Percentiles rank a stretch among this genome's conserved stretches.
Evolutionary conservation across 30 jellyfish, hydroid and myxozoan genomes (phyloP).

Genomic region (Chironex yamaguchii): DNA sequence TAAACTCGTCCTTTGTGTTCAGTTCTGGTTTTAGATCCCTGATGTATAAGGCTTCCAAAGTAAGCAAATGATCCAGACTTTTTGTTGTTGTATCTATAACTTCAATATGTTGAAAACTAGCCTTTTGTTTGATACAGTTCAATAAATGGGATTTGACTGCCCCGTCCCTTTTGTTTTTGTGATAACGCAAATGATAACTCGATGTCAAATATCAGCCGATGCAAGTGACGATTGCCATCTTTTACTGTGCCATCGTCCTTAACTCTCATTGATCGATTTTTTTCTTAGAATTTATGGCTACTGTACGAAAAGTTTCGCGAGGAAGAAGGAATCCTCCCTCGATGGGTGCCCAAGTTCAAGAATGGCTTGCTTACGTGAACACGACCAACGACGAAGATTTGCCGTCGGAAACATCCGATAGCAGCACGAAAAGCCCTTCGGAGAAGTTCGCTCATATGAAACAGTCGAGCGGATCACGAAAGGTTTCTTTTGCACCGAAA

Average conservation of each 20-base stretch:
- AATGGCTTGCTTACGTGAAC: slow-evolving; percentile 89
- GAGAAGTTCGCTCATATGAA: slow-evolving; percentile 58
- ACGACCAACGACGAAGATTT: slow-evolving; percentile 79
- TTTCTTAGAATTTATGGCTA: slow-evolving; percentile 92
- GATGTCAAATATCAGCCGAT: no score
- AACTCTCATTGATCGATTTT: not conserved
- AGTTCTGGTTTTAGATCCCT: no score
- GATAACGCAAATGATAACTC: no score
- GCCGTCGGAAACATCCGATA: slow-evolving; percentile 34
- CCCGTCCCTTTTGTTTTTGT: no score
- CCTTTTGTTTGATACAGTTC: no score
- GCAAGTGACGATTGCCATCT: not conserved
- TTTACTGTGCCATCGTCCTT: not conserved
- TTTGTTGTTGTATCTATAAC: no score
- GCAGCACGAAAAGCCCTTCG: slow-evolving; percentile 10
- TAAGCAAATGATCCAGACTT: no score
- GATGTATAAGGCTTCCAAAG: no score
- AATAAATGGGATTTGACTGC: no score
- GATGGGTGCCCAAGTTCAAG: slow-evolving; percentile 95
- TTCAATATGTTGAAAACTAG: no score
- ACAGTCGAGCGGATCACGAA: slow-evolving; percentile 69
- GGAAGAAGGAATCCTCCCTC: slow-evolving; percentile 99
- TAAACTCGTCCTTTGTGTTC: no score
- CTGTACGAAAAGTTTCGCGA: slow-evolving; percentile 93
- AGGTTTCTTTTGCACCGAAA: slow-evolving; percentile 98